Percentiles rank a stretch among this genome's conserved stretches.
Conservation (phyloP, 2,797 vertebrate species). For the Chiloscyllium punctatum region DNA sequence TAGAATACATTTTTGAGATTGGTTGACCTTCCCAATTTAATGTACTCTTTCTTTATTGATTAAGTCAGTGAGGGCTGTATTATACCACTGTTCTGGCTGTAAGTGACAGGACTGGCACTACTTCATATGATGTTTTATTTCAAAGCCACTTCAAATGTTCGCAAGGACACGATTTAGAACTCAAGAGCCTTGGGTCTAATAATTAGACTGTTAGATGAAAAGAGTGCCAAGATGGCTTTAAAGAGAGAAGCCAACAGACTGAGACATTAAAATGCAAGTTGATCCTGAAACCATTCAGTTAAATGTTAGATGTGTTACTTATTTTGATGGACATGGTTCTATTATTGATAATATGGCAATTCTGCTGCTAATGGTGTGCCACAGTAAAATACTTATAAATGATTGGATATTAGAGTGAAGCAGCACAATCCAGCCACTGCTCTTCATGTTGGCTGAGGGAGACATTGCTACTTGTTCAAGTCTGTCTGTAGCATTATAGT, state of each 20-base stretch:
- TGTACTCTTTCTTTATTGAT: neutral
- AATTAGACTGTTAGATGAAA: slow-evolving; percentile 11
- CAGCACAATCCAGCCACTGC: neutral
- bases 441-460: neutral
- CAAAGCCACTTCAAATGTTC: neutral
- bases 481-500: neutral
- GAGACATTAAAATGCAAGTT: slow-evolving; percentile 7
- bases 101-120: neutral
- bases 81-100: neutral
- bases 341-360: neutral
- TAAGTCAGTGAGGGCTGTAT: neutral
- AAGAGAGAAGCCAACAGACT: neutral
- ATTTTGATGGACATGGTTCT: neutral
- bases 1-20: neutral
- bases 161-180: neutral
- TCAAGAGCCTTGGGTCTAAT: slow-evolving; percentile 24
- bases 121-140: neutral
- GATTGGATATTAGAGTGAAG: neutral
- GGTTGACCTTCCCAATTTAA: neutral
- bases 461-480: neutral
- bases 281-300: neutral
- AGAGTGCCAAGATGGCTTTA: neutral
- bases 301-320: neutral
- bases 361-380: slow-evolving; percentile 26
- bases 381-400: neutral